Percentiles rank a stretch among this genome's conserved stretches.
phyloP scores from a whole-genome alignment of 2,888 invertebrate genomes.

The Mesodorylaimus sp. region DNA sequence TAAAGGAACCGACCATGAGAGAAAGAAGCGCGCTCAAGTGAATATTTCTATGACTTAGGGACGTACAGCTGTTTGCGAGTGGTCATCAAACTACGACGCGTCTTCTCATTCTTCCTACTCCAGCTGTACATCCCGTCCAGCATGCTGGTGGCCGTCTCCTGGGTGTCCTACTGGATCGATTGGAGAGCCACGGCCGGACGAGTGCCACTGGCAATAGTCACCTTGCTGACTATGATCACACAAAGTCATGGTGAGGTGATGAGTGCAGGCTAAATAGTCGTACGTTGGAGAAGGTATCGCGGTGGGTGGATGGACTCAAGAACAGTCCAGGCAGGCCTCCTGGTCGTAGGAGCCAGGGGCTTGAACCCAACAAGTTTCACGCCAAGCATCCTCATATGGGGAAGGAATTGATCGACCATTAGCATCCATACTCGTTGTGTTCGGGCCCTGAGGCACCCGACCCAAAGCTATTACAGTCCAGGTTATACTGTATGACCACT shows the following conservation, averaged over 20 bases:
- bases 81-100: constrained; percentile 21
- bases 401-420: too few species aligned
- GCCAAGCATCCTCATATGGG: background rate
- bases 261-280: background rate
- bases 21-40: too few species aligned
- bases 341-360: too few species aligned
- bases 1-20: too few species aligned
- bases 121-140: constrained; percentile 24
- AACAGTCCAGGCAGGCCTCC: too few species aligned
- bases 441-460: too few species aligned
- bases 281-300: too few species aligned
- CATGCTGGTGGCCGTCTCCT: constrained; percentile 10
- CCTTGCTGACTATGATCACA: constrained; percentile 28
- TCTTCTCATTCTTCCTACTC: constrained; percentile 28
- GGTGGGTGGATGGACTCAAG: too few species aligned
- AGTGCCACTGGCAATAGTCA: constrained; percentile 27
- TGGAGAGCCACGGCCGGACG: constrained; percentile 28
- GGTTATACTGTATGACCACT: too few species aligned
- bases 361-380: background rate
- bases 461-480: too few species aligned
- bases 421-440: too few species aligned
- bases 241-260: constrained; percentile 21
- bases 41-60: constrained; percentile 14
- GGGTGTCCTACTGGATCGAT: constrained; percentile 22
- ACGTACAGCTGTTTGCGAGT: constrained; percentile 26